These are phyloP conservation scores for Tridacna crocea DNA, from an alignment of 2,888 invertebrate species.

Conservation along the genomic window DNA sequence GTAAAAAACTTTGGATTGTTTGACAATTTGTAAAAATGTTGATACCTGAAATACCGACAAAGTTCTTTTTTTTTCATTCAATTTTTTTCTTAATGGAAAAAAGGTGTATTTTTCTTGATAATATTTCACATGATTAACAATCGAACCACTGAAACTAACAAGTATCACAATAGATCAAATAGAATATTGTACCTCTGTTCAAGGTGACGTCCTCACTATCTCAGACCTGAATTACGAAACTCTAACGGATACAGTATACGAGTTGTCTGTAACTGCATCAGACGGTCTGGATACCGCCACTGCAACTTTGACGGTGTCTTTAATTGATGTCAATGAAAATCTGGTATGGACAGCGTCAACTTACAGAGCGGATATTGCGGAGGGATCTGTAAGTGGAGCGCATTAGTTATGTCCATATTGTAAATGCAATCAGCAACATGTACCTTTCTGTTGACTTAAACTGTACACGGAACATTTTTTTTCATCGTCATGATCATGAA, in stretches of 20 bases:
- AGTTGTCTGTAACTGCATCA: slow-evolving; percentile 31
- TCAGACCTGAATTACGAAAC: slow-evolving; percentile 42
- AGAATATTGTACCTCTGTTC: not conserved
- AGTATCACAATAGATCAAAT: too few relatives aligned
- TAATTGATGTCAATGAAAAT: slow-evolving; percentile 59
- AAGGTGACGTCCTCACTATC: slow-evolving; percentile 26
- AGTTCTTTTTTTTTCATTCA: too few relatives aligned
- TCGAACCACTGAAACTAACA: too few relatives aligned
- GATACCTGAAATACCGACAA: too few relatives aligned
- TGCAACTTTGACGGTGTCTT: slow-evolving; percentile 38
- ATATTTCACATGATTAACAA: too few relatives aligned
- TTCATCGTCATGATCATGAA: too few relatives aligned
- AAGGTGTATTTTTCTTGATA: too few relatives aligned
- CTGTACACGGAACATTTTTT: not conserved
- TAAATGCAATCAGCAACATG: not conserved
- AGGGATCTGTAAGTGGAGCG: slow-evolving; percentile 50
- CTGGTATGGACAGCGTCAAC: slow-evolving; percentile 45
- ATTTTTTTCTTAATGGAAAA: too few relatives aligned
- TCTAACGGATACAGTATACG: slow-evolving; percentile 11
- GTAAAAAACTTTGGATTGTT: too few relatives aligned
- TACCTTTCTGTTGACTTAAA: not conserved
- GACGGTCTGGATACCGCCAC: slow-evolving; percentile 38
- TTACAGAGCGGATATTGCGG: slow-evolving; percentile 47
- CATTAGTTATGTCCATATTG: not conserved
- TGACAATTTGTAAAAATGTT: too few relatives aligned